These are phyloP conservation scores for Carollia perspicillata DNA, from an alignment of 2,113 vertebrate genomes.

Conservation along the genomic window DNA sequence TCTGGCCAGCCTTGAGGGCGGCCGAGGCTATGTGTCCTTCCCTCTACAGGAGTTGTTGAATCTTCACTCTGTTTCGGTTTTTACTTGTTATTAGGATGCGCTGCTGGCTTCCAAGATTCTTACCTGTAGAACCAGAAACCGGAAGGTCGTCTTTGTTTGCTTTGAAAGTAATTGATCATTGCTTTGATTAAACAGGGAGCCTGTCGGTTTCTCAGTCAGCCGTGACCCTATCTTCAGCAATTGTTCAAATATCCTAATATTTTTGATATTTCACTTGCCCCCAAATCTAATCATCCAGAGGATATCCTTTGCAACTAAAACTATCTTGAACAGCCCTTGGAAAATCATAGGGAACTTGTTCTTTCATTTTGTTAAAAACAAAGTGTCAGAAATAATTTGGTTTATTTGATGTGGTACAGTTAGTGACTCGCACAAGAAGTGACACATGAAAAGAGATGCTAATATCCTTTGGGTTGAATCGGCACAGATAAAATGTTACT, in stretches of 20 bases:
- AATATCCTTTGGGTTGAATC: not conserved
- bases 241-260: not conserved
- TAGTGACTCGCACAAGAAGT: not conserved
- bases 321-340: not conserved
- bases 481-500: not conserved
- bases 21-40: not conserved
- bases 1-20: not conserved
- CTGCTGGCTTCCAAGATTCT: not conserved
- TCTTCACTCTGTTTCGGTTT: not conserved
- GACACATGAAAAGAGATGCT: not conserved
- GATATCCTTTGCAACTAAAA: not conserved
- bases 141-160: not conserved
- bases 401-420: not conserved
- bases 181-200: not conserved
- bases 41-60: not conserved
- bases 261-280: not conserved
- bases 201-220: not conserved
- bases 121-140: not conserved
- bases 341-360: not conserved
- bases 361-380: not conserved
- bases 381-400: not conserved
- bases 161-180: not conserved
- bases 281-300: not conserved
- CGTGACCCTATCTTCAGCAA: not conserved
- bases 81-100: not conserved